Percentiles rank a stretch among this genome's conserved stretches.
Evolutionary conservation across 92 coral and sea anemone species (phyloP).

Genomic region (Porites evermanni): DNA sequence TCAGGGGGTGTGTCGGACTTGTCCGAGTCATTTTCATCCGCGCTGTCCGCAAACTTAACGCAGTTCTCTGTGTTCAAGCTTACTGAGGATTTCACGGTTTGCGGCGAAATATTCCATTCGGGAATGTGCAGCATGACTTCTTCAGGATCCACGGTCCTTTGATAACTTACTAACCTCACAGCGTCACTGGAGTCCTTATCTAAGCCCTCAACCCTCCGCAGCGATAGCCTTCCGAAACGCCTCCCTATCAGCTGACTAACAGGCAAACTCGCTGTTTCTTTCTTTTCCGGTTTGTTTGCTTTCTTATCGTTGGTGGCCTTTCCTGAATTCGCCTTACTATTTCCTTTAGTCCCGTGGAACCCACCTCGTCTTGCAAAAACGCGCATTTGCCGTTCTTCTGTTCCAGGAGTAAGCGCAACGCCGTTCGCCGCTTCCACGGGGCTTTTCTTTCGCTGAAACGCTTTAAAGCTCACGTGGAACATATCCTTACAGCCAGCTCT

Average conservation of each 20-base stretch:
- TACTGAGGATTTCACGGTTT: neutral
- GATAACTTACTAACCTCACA: slow-evolving; percentile 15
- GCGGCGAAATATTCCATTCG: neutral
- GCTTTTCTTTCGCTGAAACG: neutral
- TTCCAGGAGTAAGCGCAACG: neutral
- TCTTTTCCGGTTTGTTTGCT: neutral
- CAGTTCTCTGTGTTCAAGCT: neutral
- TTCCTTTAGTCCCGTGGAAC: slow-evolving; percentile 40
- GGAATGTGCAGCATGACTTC: slow-evolving; percentile 16
- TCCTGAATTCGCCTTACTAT: neutral
- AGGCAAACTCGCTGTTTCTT: neutral
- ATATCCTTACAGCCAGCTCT: slow-evolving; percentile 82
- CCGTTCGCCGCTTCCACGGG: slow-evolving; percentile 12
- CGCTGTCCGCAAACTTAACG: slow-evolving; percentile 4
- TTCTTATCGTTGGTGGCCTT: neutral
- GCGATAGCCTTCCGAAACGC: slow-evolving; percentile 11
- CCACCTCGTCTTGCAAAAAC: slow-evolving; percentile 35
- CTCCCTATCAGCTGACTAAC: neutral
- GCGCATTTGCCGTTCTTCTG: neutral
- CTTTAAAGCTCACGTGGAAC: slow-evolving; percentile 24
- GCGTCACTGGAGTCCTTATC: slow-evolving; percentile 3
- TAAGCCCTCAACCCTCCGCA: neutral
- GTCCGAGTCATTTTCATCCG: neutral
- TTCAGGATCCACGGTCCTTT: slow-evolving; percentile 11
- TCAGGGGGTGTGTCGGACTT: neutral